Evolutionary conservation across 2,797 vertebrate species (phyloP).

Genomic region (Gymnopithys bicolor): DNA sequence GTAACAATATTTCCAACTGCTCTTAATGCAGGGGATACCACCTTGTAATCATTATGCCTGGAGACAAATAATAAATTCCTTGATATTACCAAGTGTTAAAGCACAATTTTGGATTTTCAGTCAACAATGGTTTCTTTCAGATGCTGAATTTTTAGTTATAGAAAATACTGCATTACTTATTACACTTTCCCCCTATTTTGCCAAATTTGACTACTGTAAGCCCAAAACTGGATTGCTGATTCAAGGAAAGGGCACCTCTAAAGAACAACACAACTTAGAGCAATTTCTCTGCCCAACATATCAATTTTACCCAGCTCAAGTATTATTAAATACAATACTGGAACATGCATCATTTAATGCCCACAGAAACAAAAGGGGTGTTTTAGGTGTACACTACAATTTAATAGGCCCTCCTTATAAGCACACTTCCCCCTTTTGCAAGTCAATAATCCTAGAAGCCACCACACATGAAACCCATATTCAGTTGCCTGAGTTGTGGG

Average conservation of each 20-base stretch:
- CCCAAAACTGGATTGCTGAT: not conserved
- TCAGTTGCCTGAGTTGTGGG: not conserved
- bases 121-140: not conserved
- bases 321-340: not conserved
- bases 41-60: conserved; percentile 95
- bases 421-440: not conserved
- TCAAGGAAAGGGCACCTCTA: not conserved
- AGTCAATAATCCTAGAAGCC: not conserved
- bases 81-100: not conserved
- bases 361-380: not conserved
- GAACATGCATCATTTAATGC: not conserved
- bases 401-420: not conserved
- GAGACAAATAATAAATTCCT: conserved; percentile 46
- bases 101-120: not conserved
- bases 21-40: conserved; percentile 94
- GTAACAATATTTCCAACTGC: conserved; percentile 98
- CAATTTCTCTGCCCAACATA: not conserved
- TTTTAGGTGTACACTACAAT: not conserved
- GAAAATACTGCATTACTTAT: not conserved
- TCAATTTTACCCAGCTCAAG: not conserved
- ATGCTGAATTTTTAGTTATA: not conserved
- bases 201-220: not conserved
- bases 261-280: not conserved
- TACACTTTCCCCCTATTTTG: not conserved
- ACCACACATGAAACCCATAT: not conserved